phyloP scores from a whole-genome alignment of 1,140 invertebrate genomes.

The Gerris buenoi region DNA sequence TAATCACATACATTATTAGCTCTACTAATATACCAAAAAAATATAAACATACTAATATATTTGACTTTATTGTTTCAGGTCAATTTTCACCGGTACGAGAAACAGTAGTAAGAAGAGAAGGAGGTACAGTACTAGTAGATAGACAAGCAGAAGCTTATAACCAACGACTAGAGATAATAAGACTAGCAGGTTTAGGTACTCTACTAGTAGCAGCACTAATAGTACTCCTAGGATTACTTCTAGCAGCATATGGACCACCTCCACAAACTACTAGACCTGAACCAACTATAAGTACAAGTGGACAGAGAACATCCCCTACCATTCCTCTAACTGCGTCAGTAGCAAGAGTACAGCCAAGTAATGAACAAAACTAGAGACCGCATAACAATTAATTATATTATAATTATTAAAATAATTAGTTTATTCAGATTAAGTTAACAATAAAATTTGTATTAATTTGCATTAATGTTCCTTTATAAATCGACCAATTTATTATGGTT shows the following conservation, averaged over 20 bases:
- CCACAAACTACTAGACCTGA: not conserved
- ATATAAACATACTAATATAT: too few species aligned
- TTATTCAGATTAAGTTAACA: too few species aligned
- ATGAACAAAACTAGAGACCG: too few species aligned
- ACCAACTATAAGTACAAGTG: not conserved
- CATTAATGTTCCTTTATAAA: too few species aligned
- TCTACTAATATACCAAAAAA: too few species aligned
- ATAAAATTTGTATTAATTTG: too few species aligned
- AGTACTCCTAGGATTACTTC: constrained; percentile 10
- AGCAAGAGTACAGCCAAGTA: not conserved
- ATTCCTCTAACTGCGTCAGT: not conserved
- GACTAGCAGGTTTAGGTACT: constrained; percentile 10
- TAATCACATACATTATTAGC: too few species aligned
- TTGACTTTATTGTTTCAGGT: constrained; percentile 11
- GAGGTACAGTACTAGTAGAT: constrained; percentile 8
- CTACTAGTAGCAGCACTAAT: constrained; percentile 10
- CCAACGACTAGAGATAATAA: constrained; percentile 6
- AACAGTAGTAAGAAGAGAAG: constrained; percentile 8
- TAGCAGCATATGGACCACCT: constrained; percentile 9
- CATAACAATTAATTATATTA: too few species aligned
- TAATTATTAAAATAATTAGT: too few species aligned
- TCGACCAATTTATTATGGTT: too few species aligned
- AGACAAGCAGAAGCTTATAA: constrained; percentile 10
- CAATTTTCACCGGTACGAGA: constrained; percentile 10
- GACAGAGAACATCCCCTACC: not conserved